Base-by-base conservation (phyloP, 2,888 invertebrate species). In the Drosophila crucigera region DNA sequence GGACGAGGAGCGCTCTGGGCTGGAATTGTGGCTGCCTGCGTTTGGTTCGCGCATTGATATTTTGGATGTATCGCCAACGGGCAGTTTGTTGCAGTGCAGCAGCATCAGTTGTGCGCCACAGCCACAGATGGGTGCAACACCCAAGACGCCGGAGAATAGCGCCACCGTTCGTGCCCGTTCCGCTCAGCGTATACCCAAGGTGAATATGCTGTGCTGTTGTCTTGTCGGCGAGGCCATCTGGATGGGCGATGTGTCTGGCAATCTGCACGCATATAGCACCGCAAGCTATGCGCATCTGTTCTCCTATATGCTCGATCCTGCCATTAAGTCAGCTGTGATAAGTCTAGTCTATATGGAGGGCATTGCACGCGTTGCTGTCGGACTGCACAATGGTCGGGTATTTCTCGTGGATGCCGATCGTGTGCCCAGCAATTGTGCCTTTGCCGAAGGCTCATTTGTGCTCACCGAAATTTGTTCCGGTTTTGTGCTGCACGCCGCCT, bases 221-320 rank as follows among this genome's bases (percentile, higher is more conserved):
- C 95, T 96, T 19, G 96, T 98, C 2, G 96, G 96, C 54, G 94
- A 95, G 76, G 94, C 95, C 53, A 95, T 99, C 82, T 99, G 99
- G 99, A 95, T 98, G 82, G 98, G 98, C 0, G 98, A 99, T 94
- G 96, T 96, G 58, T 94, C 95, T 2, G 98, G 98, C n/a, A 95
- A 96, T 76, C 95, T 99, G 71, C 96, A 97, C 82, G 96, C 97
- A 0, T 98, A 97, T 91, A 95, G 95, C 77, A 94, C 94, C 53
- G 92, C 93, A 39, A 95, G 94, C 91, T 95, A 95, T 81, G 93
- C 93, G 52, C 94, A 94, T 91, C 92, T 95, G 71, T 96, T 95
- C 91, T 94, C 95, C 39, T 96, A 96, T 86, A 94, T 95, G 62
- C 94, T 97, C 74, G 97, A 97, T 90, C 95, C 95, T 16, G 95